phyloP scores from a whole-genome alignment of 1,140 invertebrate species.

The Sipha flava region DNA sequence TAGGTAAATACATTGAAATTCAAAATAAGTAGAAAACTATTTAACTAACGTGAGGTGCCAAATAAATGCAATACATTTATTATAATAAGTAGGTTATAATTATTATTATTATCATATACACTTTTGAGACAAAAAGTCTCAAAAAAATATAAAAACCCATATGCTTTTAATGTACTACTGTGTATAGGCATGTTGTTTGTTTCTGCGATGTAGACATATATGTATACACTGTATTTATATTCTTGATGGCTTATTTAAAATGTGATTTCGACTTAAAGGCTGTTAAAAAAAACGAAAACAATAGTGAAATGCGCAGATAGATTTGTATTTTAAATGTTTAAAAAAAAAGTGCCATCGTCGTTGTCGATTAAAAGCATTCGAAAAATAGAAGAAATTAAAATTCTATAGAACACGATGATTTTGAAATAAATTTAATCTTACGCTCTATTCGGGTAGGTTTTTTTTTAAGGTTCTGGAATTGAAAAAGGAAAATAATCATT shows the following conservation, averaged over 20 bases:
- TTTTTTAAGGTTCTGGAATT: background rate
- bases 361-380: background rate
- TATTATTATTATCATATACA: background rate
- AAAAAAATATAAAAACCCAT: background rate
- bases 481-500: background rate
- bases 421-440: no score
- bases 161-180: background rate
- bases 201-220: no score
- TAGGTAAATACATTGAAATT: background rate
- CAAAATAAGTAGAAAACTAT: background rate
- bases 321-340: background rate
- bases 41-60: background rate
- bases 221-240: no score
- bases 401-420: no score
- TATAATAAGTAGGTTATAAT: no score
- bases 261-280: background rate
- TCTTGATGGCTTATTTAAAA: background rate
- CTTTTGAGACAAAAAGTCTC: background rate
- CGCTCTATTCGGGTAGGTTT: no score
- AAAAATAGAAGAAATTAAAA: no score
- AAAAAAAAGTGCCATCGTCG: background rate
- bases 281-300: background rate
- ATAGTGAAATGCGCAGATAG: background rate
- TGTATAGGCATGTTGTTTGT: background rate
- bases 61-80: background rate